A percentile compares a stretch with the other conserved stretches of the same genome.
Conservation (phyloP, 2,888 invertebrate genomes). For the Aleiodes leptofemur region DNA sequence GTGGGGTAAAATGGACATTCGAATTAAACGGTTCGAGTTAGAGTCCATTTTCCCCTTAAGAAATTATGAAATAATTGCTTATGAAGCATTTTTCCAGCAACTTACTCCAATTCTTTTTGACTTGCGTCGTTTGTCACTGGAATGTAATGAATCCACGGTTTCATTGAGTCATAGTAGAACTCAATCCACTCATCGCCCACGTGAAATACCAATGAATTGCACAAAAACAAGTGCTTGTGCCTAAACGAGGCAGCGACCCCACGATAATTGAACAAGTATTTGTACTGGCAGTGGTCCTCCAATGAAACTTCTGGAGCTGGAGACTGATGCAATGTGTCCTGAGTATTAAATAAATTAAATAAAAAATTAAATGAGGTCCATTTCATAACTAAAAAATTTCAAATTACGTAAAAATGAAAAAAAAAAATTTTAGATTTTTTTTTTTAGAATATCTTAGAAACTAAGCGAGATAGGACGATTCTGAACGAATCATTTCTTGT, state of each 20-base stretch:
- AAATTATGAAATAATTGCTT: too few relatives aligned
- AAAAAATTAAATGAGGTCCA: not conserved
- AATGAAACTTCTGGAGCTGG: constrained; percentile 92
- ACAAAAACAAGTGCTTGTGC: constrained; percentile 96
- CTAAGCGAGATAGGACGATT: too few relatives aligned
- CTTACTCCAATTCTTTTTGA: constrained; percentile 82
- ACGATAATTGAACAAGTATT: constrained; percentile 96
- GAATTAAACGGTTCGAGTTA: too few relatives aligned
- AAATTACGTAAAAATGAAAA: not conserved
- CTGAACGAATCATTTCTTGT: too few relatives aligned
- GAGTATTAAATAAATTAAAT: constrained; percentile 34
- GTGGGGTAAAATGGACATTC: too few relatives aligned
- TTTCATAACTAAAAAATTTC: too few relatives aligned
- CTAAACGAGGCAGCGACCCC: constrained; percentile 98
- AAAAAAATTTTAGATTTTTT: too few relatives aligned
- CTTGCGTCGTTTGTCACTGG: constrained; percentile 84
- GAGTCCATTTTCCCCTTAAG: too few relatives aligned
- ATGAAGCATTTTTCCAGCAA: not conserved
- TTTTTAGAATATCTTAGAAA: too few relatives aligned
- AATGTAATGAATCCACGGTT: constrained; percentile 97
- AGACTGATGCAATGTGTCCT: constrained; percentile 90
- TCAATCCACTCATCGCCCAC: constrained; percentile 96
- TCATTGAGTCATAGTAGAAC: constrained; percentile 93
- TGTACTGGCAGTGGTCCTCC: constrained; percentile 94
- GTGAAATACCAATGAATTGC: constrained; percentile 94